Evolutionary conservation across 2,888 invertebrate genomes (phyloP), one percentile per base, ranked within the genome.

Genomic region (Agrochola lychnidis): DNA sequence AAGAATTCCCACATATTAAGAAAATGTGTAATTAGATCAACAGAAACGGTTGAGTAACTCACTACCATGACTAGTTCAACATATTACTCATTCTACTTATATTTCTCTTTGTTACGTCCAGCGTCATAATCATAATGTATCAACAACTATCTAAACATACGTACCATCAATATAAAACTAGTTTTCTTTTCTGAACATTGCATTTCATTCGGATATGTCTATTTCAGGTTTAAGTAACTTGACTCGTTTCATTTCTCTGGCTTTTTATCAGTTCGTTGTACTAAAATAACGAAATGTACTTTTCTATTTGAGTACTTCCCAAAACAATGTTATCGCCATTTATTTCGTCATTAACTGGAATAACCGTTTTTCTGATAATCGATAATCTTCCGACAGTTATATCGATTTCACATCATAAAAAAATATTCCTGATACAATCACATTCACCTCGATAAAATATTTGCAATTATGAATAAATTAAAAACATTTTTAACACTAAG

Each of bases 401-500:
- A 70, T 53, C 42, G 25, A 67, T 67, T 57, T 45, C 16, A 22
- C 36, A 30, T 51, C 48, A 36, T 10, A 40, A 22, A 42, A 56
- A 30, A 51, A 25, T 68, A n/a, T 36, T 56, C 16, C n/a, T 51
- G 45, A 73, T 73, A 42, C 57, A 19, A 70, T 63, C 25, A 1
- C 19, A 70, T 57, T 7, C 40, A 40, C 61, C 30, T 61, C n/a
- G 77, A 77, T 81, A 71, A 72, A 40, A 56, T 22, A 56, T 53
- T 59, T 19, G 7, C 19, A 62, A 75, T 69, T 64, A 51, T 64
- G 45, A 79, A 62, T 79, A 82, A 67, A 74, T 74, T 69, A 70
- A 57, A 69, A 66, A 45, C 30, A 9, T 9, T 66, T 45, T 79
- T 64, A 71, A 66, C 57, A 19, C 1, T 48, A 1, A 22, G 25